phyloP scores from a whole-genome alignment of 1,140 invertebrate genomes.

The Meloidogyne floridensis region DNA sequence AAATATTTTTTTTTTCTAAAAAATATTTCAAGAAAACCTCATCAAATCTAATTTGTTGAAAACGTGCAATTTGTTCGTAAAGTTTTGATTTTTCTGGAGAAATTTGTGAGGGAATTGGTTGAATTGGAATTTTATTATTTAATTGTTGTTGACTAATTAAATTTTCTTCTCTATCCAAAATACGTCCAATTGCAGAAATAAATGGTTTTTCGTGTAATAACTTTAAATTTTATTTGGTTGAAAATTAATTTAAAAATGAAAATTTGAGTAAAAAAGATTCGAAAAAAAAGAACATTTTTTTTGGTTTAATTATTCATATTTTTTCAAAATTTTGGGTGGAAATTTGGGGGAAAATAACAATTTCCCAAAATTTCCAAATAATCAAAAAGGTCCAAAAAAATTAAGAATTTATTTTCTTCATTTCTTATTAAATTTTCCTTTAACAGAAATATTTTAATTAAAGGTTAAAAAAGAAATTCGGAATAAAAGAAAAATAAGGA shows the following conservation, averaged over 20 bases:
- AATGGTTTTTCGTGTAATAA: slow-evolving; percentile 49
- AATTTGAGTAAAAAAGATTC: too few species aligned
- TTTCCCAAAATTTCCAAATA: too few species aligned
- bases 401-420: too few species aligned
- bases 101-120: neutral
- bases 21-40: slow-evolving; percentile 28
- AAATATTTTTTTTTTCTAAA: neutral
- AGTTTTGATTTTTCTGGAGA: slow-evolving; percentile 33
- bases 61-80: slow-evolving; percentile 38
- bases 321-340: too few species aligned
- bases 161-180: slow-evolving; percentile 16
- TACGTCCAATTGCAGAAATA: slow-evolving; percentile 44
- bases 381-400: too few species aligned
- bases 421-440: too few species aligned
- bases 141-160: neutral
- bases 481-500: too few species aligned
- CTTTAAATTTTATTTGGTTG: slow-evolving; percentile 30
- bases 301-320: too few species aligned
- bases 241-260: slow-evolving; percentile 6
- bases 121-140: neutral
- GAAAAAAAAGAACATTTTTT: too few species aligned
- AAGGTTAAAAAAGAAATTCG: too few species aligned
- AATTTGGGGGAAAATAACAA: too few species aligned
- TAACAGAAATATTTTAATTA: too few species aligned
- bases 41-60: slow-evolving; percentile 51